Evolutionary conservation across 2,888 invertebrate genomes (phyloP), one percentile per base, ranked within the genome.

Genomic region (Helicoverpa assulta): DNA sequence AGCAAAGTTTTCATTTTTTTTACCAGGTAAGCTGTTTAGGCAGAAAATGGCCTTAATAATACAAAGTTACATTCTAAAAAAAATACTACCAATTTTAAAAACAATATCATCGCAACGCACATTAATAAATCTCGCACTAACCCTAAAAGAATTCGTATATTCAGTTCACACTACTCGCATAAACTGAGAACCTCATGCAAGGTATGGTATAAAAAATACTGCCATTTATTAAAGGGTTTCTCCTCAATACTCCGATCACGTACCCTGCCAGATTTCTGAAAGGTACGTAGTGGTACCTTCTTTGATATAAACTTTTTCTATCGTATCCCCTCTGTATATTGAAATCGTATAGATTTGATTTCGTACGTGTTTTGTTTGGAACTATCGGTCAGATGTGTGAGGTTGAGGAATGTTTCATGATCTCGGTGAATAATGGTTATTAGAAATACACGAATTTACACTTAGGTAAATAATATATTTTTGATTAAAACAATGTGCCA

Each of bases 221-320:
- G 91, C 89, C 91, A 95, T 95, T 94, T 95, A 95, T 95, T 94
- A 94, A 94, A 93, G 92, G 92, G 90, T 87, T 86, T 65, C n/a
- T 54, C 66, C 5, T 86, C 77, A 56, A 66, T 61, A 91, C 83
- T 79, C 95, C 55, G 79, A 83, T 89, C 95, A 95, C 95, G 95
- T 93, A 59, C 79, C 73, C 88, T 88, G 91, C 91, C 93, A 94
- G 94, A 94, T 94, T 94, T 90, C 91, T 86, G 85, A 84, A 87
- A 92, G 91, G 90, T 91, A 89, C 52, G 71, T 76, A 58, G 16
- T 77, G 78, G 59, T 75, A 76, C 62, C 57, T 85, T 83, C 88
- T 93, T 93, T 92, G 92, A 91, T 92, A 94, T 93, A 92, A 93
- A 93, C 88, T 93, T 94, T 91, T 84, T 89, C 71, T 73, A 73